phyloP scores from a whole-genome alignment of 1,140 invertebrate species.

The Euwallacea fornicatus region DNA sequence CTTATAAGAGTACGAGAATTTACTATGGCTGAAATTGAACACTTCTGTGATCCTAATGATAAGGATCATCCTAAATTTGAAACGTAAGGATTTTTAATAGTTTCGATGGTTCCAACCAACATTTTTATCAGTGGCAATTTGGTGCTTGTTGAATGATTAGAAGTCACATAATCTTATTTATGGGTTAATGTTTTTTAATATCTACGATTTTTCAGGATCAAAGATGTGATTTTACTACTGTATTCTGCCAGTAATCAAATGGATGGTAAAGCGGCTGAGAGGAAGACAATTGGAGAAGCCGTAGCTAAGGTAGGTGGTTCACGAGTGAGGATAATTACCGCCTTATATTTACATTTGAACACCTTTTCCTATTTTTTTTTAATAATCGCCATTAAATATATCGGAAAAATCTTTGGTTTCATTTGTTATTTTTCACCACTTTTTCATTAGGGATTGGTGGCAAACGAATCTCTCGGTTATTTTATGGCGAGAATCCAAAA shows the following conservation, averaged over 20 bases:
- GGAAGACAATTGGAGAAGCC: constrained; percentile 74
- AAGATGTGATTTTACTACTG: constrained; percentile 73
- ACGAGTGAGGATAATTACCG: background rate
- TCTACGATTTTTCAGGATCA: constrained; percentile 54
- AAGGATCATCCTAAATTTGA: constrained; percentile 93
- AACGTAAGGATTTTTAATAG: constrained; percentile 41
- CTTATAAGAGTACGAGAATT: constrained; percentile 96
- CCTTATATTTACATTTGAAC: too few relatives aligned
- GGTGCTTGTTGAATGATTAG: too few relatives aligned
- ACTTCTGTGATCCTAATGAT: constrained; percentile 93
- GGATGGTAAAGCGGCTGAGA: constrained; percentile 79
- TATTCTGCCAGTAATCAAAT: constrained; percentile 98
- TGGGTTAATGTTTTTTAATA: background rate
- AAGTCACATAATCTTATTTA: background rate
- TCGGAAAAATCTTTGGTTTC: background rate
- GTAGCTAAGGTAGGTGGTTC: constrained; percentile 57
- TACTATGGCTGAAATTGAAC: constrained; percentile 99
- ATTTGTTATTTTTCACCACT: background rate
- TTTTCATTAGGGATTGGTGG: constrained; percentile 72
- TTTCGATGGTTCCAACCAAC: background rate
- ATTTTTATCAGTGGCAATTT: background rate
- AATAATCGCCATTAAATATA: too few relatives aligned
- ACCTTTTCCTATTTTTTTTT: too few relatives aligned
- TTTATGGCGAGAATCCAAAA: constrained; percentile 95
- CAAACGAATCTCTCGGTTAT: constrained; percentile 97